phyloP scores from a whole-genome alignment of 1,140 invertebrate genomes.

The Hesperophylax magnus region DNA sequence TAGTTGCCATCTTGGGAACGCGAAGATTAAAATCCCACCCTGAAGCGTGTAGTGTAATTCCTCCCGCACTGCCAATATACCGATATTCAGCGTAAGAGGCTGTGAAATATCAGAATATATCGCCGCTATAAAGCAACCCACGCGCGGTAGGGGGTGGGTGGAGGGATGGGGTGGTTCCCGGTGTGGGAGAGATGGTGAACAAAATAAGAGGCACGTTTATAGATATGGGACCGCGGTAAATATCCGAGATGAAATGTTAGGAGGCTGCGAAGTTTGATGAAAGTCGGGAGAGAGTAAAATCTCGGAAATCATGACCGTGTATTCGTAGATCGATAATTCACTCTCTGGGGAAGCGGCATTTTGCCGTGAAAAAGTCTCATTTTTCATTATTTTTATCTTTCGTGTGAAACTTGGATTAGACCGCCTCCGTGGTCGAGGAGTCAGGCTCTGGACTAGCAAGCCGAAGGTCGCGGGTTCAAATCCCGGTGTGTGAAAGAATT shows the following conservation, averaged over 20 bases:
- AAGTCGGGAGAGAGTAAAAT: constrained; percentile 19
- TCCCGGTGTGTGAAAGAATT: no score
- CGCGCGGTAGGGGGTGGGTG: background rate
- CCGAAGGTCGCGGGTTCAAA: no score
- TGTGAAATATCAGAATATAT: constrained; percentile 59
- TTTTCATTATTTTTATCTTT: no score
- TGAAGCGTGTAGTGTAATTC: background rate
- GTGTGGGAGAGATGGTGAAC: constrained; percentile 40
- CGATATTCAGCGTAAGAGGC: constrained; percentile 56
- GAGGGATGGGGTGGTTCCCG: background rate
- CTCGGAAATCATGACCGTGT: background rate
- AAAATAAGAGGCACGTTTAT: constrained; percentile 55
- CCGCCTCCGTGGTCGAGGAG: no score
- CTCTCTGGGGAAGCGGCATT: no score
- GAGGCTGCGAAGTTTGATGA: constrained; percentile 8
- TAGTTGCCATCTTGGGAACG: no score
- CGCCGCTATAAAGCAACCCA: constrained; percentile 51
- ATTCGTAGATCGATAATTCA: constrained; percentile 15
- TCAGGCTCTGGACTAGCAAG: no score
- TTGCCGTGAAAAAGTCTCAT: no score
- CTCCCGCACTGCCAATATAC: constrained; percentile 36
- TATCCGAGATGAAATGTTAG: constrained; percentile 34
- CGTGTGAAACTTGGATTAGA: no score
- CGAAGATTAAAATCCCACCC: no score
- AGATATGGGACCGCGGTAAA: constrained; percentile 46